A percentile compares a stretch with the other conserved stretches of the same genome.
Conservation (phyloP, 2,888 invertebrate species). For the Netelia melanura region DNA sequence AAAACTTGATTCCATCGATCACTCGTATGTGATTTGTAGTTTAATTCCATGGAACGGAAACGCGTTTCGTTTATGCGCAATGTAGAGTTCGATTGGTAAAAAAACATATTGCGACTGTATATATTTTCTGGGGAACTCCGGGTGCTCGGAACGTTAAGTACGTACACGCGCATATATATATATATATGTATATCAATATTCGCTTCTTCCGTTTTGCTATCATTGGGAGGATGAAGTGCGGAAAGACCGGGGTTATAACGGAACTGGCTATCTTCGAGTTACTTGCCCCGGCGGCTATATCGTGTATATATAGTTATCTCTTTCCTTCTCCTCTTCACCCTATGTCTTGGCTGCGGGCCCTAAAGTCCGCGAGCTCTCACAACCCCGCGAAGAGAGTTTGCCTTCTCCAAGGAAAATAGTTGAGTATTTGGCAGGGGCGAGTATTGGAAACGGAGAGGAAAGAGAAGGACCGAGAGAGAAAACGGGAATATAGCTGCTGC, state of each 20-base stretch:
- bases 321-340: background rate
- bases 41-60: conserved; percentile 15
- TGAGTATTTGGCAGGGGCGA: conserved; percentile 71
- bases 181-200: conserved; percentile 37
- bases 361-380: conserved; percentile 52
- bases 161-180: conserved; percentile 18
- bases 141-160: conserved; percentile 44
- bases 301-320: conserved; percentile 23
- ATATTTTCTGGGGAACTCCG: conserved; percentile 52
- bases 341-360: conserved; percentile 61
- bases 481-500: conserved; percentile 63
- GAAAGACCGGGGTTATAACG: conserved; percentile 69
- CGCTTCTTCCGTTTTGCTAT: conserved; percentile 63
- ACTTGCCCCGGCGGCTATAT: conserved; percentile 65
- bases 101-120: conserved; percentile 46
- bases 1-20: too few relatives aligned
- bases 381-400: conserved; percentile 62
- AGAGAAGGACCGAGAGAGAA: conserved; percentile 33
- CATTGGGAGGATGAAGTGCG: conserved; percentile 69
- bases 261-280: conserved; percentile 70
- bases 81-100: conserved; percentile 59
- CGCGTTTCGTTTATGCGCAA: conserved; percentile 38
- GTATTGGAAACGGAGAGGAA: conserved; percentile 65
- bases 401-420: conserved; percentile 70
- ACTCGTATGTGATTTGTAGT: background rate